A percentile compares a stretch with the other conserved stretches of the same genome.
Conservation (phyloP, 2,113 vertebrate genomes). For the Argyrosomus japonicus region DNA sequence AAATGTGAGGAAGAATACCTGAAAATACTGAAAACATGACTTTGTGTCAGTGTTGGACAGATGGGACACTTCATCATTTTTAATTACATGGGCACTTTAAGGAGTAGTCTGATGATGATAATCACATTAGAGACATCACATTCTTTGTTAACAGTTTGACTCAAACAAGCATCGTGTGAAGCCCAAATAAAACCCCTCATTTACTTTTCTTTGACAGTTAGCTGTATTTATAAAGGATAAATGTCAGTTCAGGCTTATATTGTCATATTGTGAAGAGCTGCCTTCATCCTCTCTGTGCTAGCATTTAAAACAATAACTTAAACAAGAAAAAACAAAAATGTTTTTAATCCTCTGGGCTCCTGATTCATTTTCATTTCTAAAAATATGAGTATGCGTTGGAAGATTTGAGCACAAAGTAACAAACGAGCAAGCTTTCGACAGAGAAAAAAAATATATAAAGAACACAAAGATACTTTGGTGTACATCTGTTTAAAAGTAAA, state of each 20-base stretch:
- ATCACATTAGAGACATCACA: neutral
- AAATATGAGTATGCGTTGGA: neutral
- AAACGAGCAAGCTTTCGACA: neutral
- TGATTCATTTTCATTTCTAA: neutral
- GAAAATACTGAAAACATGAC: too few species aligned
- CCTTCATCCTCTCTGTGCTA: neutral
- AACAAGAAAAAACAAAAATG: neutral
- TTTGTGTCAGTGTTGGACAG: too few species aligned
- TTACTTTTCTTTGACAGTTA: constrained; percentile 21
- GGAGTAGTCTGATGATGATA: neutral
- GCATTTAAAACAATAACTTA: neutral
- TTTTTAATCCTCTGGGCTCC: neutral
- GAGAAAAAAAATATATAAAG: neutral
- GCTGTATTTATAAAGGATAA: constrained; percentile 28
- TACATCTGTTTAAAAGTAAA: neutral
- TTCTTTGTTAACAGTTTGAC: neutral
- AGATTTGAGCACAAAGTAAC: neutral
- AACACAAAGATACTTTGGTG: neutral
- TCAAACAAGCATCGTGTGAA: neutral
- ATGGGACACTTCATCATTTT: too few species aligned
- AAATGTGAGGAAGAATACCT: too few species aligned
- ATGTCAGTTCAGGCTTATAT: constrained; percentile 24
- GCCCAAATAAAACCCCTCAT: neutral
- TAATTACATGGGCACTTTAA: neutral
- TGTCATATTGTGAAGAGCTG: neutral